Conservation (phyloP, 2,113 vertebrate species). For the Rutilus rutilus region DNA sequence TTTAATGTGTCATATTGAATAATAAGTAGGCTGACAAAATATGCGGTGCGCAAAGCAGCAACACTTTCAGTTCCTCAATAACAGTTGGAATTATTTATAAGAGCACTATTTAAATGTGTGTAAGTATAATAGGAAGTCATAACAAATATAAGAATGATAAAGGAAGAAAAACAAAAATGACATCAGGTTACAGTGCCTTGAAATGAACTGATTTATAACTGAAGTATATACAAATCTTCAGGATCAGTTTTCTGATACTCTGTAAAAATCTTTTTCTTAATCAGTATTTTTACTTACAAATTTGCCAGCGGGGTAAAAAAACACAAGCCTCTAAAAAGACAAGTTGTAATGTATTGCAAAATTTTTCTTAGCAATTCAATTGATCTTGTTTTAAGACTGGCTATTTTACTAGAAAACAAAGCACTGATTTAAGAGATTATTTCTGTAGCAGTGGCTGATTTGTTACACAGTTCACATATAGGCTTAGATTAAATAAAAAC, state of each 20-base stretch:
- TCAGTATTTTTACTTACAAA: neutral
- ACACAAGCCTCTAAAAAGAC: neutral
- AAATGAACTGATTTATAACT: neutral
- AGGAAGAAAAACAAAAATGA: neutral
- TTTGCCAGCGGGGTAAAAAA: neutral
- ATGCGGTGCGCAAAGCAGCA: neutral
- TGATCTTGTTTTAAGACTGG: neutral
- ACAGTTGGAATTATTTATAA: neutral
- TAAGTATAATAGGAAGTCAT: conserved; percentile 3
- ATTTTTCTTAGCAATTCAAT: neutral
- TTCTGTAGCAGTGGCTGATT: neutral
- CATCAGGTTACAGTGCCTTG: conserved; percentile 23
- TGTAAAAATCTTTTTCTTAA: neutral
- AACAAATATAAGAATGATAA: neutral
- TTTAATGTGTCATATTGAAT: neutral
- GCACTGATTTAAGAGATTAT: neutral
- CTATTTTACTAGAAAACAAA: neutral
- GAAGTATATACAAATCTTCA: neutral
- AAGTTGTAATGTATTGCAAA: neutral
- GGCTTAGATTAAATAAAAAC: neutral
- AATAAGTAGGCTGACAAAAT: neutral
- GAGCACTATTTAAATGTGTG: neutral
- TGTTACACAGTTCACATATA: neutral
- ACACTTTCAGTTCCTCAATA: neutral
- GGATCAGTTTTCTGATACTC: neutral